Percentiles rank a stretch among this genome's conserved stretches.
phyloP scores from a whole-genome alignment of 2,797 vertebrate genomes.

The Pseudotriccus pelzelni region DNA sequence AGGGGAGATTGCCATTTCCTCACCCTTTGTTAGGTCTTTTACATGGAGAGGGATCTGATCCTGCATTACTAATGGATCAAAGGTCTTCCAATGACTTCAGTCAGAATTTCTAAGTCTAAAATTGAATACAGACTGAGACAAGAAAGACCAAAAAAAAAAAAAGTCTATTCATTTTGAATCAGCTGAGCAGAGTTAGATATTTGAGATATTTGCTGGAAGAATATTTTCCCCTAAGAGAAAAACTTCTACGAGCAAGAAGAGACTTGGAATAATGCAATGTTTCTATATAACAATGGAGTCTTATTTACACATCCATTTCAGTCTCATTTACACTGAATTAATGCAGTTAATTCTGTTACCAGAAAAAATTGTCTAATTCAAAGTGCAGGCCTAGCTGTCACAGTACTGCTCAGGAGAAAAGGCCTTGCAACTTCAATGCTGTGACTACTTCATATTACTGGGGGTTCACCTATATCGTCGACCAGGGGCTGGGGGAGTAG shows the following conservation, averaged over 20 bases:
- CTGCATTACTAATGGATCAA: constrained; percentile 14
- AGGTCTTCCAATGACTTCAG: neutral
- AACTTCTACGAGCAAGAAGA: neutral
- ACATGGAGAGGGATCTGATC: neutral
- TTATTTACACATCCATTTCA: neutral
- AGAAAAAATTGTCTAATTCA: neutral
- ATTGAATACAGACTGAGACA: neutral
- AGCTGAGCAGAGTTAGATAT: neutral
- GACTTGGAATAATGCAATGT: neutral
- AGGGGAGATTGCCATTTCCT: neutral
- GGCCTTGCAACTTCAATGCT: neutral
- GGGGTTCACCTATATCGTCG: neutral
- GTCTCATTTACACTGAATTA: neutral
- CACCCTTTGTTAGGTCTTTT: neutral
- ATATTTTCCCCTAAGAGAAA: neutral
- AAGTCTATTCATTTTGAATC: neutral
- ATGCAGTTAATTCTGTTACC: neutral
- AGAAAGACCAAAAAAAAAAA: neutral
- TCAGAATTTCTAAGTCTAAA: neutral
- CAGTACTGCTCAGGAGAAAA: neutral
- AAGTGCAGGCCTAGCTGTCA: neutral
- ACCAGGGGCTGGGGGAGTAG: neutral
- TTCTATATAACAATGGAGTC: neutral
- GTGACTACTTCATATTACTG: neutral
- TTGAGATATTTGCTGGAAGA: neutral